Conservation (phyloP, 2,113 vertebrate genomes). For the Oreamnos americanus region DNA sequence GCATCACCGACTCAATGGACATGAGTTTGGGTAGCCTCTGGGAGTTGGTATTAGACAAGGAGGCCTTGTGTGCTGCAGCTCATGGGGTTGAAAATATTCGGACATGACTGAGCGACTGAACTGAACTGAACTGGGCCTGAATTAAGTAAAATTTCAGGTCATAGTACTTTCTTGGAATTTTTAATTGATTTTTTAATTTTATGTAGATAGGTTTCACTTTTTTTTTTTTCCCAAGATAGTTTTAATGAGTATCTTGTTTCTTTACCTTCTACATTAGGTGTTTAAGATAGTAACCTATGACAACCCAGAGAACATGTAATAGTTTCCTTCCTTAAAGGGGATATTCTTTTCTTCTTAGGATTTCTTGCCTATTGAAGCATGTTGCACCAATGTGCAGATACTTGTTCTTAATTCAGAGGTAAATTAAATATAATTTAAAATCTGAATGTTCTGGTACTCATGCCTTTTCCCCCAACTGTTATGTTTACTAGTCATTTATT, state of each 20-base stretch:
- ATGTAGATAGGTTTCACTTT: background rate
- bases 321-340: background rate
- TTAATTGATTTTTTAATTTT: background rate
- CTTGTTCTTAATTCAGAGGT: conserved; percentile 22
- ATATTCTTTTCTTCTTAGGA: background rate
- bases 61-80: too few relatives aligned
- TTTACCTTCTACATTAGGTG: background rate
- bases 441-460: background rate
- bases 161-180: background rate
- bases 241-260: background rate
- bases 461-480: background rate
- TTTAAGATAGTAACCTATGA: background rate
- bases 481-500: background rate
- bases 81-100: too few relatives aligned
- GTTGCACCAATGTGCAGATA: background rate
- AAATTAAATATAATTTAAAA: conserved; percentile 44
- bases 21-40: too few relatives aligned
- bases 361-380: background rate
- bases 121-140: background rate
- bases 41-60: too few relatives aligned
- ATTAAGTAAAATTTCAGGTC: background rate
- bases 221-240: background rate
- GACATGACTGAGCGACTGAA: too few relatives aligned
- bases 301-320: background rate
- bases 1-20: too few relatives aligned